phyloP scores from a whole-genome alignment of 2,888 invertebrate genomes.

The Hirtodrosophila alboralis region DNA sequence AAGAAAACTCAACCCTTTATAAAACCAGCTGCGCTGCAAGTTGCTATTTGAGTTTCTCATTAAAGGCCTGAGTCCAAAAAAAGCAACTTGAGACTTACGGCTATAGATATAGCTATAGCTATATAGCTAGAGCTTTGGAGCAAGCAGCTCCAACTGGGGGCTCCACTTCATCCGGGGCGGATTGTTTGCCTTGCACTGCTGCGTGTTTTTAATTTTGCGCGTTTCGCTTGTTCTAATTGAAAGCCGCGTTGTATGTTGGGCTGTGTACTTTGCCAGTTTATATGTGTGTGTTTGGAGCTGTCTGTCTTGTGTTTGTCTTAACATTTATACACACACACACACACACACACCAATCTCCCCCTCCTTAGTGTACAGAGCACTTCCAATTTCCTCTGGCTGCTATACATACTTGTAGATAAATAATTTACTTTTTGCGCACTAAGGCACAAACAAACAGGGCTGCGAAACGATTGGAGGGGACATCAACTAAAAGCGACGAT shows the following conservation, averaged over 20 bases:
- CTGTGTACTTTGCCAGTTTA: slow-evolving; percentile 49
- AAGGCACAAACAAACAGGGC: slow-evolving; percentile 73
- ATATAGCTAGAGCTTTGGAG: background rate
- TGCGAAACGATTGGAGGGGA: background rate
- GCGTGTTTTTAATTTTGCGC: slow-evolving; percentile 79
- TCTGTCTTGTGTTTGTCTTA: slow-evolving; percentile 75
- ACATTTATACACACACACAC: slow-evolving; percentile 65
- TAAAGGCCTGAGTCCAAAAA: slow-evolving; percentile 41
- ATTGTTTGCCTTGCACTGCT: slow-evolving; percentile 72
- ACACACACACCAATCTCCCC: slow-evolving; percentile 22
- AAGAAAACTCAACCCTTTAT: slow-evolving; percentile 21
- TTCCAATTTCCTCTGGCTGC: slow-evolving; percentile 62
- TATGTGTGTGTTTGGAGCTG: slow-evolving; percentile 22
- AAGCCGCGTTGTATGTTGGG: slow-evolving; percentile 68
- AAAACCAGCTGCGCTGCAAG: slow-evolving; percentile 22
- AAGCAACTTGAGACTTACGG: slow-evolving; percentile 16
- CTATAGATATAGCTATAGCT: slow-evolving; percentile 5
- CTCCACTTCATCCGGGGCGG: slow-evolving; percentile 19
- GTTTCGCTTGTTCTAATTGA: slow-evolving; percentile 80
- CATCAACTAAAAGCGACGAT: slow-evolving; percentile 58
- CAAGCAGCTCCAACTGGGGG: slow-evolving; percentile 8
- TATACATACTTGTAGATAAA: slow-evolving; percentile 72
- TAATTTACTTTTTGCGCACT: slow-evolving; percentile 80
- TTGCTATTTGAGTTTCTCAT: slow-evolving; percentile 71
- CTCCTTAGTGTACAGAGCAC: slow-evolving; percentile 44